phyloP scores from a whole-genome alignment of 2,113 vertebrate species.

The Thunnus thynnus region DNA sequence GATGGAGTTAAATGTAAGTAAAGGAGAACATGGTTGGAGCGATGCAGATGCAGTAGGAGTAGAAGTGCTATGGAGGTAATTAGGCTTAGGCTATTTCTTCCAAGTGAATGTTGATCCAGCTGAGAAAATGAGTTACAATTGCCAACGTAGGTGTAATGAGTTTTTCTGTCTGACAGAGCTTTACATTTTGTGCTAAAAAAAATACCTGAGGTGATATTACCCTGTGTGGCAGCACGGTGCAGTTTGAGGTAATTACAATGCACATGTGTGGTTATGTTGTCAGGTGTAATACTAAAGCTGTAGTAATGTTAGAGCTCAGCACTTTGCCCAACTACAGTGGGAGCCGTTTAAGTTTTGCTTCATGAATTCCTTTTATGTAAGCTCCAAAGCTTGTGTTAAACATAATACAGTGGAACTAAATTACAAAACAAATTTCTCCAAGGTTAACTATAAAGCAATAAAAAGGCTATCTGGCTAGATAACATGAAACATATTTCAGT shows the following conservation, averaged over 20 bases:
- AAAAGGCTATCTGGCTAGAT: too few relatives aligned
- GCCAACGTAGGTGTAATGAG: constrained; percentile 46
- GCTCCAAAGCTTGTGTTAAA: background rate
- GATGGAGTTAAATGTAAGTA: constrained; percentile 9
- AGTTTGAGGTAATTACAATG: constrained; percentile 51
- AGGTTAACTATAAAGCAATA: too few relatives aligned
- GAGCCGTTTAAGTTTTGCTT: background rate
- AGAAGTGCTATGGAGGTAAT: constrained; percentile 41
- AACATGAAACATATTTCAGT: too few relatives aligned
- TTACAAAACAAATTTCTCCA: background rate
- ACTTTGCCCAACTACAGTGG: constrained; percentile 14
- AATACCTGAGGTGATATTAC: constrained; percentile 28
- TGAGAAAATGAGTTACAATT: constrained; percentile 53
- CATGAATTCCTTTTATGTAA: background rate
- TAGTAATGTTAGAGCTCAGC: constrained; percentile 27
- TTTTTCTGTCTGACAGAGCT: constrained; percentile 32
- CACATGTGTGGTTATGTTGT: constrained; percentile 24
- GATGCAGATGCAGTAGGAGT: constrained; percentile 25
- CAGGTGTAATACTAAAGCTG: constrained; percentile 30
- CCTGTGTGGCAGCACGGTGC: background rate
- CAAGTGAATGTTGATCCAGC: constrained; percentile 35
- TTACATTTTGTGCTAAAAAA: constrained; percentile 18
- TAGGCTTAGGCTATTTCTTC: constrained; percentile 32
- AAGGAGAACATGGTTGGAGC: constrained; percentile 8
- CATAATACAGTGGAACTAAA: background rate